Conservation (phyloP, 2,888 invertebrate genomes). For the Eristalis tenax region DNA sequence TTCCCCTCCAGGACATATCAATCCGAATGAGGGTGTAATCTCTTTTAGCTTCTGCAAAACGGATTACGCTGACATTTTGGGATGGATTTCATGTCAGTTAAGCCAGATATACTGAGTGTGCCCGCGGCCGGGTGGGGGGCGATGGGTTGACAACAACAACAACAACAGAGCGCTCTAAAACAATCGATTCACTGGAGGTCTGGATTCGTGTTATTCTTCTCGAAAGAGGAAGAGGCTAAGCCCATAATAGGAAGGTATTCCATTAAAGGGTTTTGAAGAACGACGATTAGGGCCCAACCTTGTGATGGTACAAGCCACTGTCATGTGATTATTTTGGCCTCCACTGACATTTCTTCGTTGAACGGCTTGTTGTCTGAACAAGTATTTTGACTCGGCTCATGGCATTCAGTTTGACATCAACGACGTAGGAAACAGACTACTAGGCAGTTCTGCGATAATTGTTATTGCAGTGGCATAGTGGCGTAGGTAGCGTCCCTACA, state of each 20-base stretch:
- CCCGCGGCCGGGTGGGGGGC: background rate
- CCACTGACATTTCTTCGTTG: too few species aligned
- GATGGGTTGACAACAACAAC: background rate
- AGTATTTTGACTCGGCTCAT: too few species aligned
- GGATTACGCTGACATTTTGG: background rate
- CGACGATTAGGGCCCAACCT: too few species aligned
- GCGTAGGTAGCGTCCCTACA: too few species aligned
- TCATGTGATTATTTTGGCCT: too few species aligned
- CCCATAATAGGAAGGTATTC: background rate
- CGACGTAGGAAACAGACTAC: too few species aligned
- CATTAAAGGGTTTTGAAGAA: too few species aligned
- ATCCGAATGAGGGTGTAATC: conserved; percentile 48
- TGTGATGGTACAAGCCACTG: too few species aligned
- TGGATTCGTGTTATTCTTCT: background rate
- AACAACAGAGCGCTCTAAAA: background rate
- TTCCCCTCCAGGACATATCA: conserved; percentile 48
- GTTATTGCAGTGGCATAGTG: too few species aligned
- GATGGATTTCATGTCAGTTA: background rate
- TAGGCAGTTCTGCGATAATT: too few species aligned
- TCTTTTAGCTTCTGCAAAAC: conserved; percentile 6
- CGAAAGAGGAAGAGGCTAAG: background rate
- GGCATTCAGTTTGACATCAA: too few species aligned
- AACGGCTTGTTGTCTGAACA: too few species aligned
- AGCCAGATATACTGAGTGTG: background rate
- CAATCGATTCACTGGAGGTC: background rate